Percentiles rank a stretch among this genome's conserved stretches.
phyloP scores from a whole-genome alignment of 2,113 vertebrate genomes.

The Hippocampus abdominalis region DNA sequence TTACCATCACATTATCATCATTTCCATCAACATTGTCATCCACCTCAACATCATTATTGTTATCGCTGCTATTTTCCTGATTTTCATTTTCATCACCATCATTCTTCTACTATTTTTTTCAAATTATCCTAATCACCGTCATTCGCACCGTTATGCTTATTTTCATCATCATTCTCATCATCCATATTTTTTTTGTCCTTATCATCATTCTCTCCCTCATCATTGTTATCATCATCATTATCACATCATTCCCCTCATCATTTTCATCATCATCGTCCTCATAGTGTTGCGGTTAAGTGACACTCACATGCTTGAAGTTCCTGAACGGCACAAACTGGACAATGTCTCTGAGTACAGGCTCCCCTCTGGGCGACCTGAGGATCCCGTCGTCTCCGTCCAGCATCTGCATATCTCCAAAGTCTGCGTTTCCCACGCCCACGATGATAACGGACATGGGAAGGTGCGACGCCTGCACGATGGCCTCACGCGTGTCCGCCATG shows the following conservation, averaged over 20 bases:
- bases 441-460: slow-evolving; percentile 98
- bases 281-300: not conserved
- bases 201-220: not conserved
- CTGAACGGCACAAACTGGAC: slow-evolving; percentile 97
- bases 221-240: slow-evolving; percentile 1
- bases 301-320: slow-evolving; percentile 92
- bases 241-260: not conserved
- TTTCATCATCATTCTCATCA: not conserved
- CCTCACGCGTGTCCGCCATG: slow-evolving; percentile 95
- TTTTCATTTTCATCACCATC: not conserved
- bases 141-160: not conserved
- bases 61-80: not conserved
- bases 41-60: not conserved
- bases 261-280: not conserved
- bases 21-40: not conserved
- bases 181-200: not conserved
- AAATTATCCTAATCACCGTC: not conserved
- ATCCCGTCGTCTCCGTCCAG: slow-evolving; percentile 92
- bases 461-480: slow-evolving; percentile 94
- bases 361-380: slow-evolving; percentile 88
- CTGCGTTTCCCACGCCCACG: slow-evolving; percentile 89
- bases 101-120: not conserved
- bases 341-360: slow-evolving; percentile 91
- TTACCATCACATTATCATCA: not conserved
- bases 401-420: slow-evolving; percentile 98